Evolutionary conservation across 1,140 invertebrate species (phyloP), one percentile per base, ranked within the genome.

Genomic region (Spodoptera litura): DNA sequence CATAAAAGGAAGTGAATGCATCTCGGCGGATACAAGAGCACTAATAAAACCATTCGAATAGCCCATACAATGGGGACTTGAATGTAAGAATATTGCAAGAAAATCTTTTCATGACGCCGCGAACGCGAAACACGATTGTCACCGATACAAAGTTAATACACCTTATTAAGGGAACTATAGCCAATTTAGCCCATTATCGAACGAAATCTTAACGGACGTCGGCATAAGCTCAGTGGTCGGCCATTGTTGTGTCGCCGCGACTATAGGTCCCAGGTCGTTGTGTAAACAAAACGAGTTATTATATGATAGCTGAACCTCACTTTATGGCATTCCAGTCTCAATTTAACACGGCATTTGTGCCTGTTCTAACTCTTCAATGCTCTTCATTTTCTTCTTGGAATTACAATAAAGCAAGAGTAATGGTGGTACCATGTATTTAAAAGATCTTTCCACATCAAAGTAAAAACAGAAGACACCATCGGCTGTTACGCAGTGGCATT

Each of bases 121-220:
- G 49, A 77, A 77, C 52, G 53, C 52, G 55, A 51, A 73, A 79
- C 71, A 73, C 75, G 81, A 80, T 78, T 87, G 85, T 86, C 87
- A 80, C 78, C 64, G 56, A 78, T 80, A 78, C 73, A 82, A 71
- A 78, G 71, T 78, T 80, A 71, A 62, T 77, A 82, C 75, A 81
- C 81, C 83, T 84, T 88, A 88, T 87, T 88, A 88, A 87, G 82
- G 73, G 71, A 68, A 78, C 71, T 74, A 77, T 51, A 84, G 87
- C 85, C 88, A 89, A 88, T 89, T 89, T 88, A 89, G 72, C 44
- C 80, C 78, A 87, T 90, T 89, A 91, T 91, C 87, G 78, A 76
- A 82, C 81, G 79, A 83, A 87, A 91, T 91, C 87, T 91, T 77
- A 83, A 85, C 78, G 78, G 78, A 83, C 70, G 81, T 78, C 78